Percentiles rank a stretch among this genome's conserved stretches.
These are phyloP conservation scores for Xenentodon cancila DNA, from an alignment of 2,797 vertebrate species.

Conservation along the genomic window DNA sequence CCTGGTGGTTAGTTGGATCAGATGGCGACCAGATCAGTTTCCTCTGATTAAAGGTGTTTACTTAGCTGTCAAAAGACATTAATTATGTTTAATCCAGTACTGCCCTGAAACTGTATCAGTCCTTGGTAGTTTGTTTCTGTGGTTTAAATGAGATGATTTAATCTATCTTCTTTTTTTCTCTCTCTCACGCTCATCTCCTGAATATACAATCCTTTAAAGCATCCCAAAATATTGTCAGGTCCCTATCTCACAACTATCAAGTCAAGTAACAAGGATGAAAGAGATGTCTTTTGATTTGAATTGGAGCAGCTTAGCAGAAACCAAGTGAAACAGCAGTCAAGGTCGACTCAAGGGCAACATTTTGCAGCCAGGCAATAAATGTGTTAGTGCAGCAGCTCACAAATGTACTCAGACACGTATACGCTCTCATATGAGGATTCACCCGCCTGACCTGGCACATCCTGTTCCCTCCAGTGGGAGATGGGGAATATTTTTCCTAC, in stretches of 20 bases:
- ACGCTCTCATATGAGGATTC: slow-evolving; percentile 72
- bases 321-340: slow-evolving; percentile 69
- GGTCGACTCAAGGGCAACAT: slow-evolving; percentile 75
- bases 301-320: slow-evolving; percentile 51
- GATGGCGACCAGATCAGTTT: no score
- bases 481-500: slow-evolving; percentile 64
- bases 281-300: slow-evolving; percentile 61
- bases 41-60: not conserved
- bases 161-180: not conserved
- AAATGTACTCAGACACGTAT: slow-evolving; percentile 39
- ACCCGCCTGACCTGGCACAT: slow-evolving; percentile 65
- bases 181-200: no score
- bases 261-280: slow-evolving; percentile 27
- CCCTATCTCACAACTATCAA: slow-evolving; percentile 26
- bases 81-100: not conserved
- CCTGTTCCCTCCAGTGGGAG: slow-evolving; percentile 62
- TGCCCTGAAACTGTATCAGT: not conserved
- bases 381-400: slow-evolving; percentile 49
- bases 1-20: no score
- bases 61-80: not conserved
- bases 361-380: slow-evolving; percentile 50
- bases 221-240: slow-evolving; percentile 17
- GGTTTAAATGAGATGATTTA: not conserved
- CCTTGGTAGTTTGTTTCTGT: not conserved
- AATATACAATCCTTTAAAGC: slow-evolving; percentile 11